Conservation (phyloP, 2,797 vertebrate species). For the Philypnodon macrostomus region DNA sequence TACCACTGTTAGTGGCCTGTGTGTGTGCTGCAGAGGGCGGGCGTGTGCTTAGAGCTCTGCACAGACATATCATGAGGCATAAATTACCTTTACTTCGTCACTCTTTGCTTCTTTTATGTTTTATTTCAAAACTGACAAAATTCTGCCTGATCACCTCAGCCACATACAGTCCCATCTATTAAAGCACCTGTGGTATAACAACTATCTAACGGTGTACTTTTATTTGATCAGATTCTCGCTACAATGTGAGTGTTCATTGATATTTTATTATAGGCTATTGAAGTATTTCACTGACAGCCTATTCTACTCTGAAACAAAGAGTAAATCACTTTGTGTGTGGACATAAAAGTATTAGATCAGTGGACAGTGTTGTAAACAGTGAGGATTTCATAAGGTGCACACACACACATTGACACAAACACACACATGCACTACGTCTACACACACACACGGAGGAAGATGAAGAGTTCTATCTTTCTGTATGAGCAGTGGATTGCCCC, state of each 20-base stretch:
- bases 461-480: constrained; percentile 72
- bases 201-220: constrained; percentile 49
- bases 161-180: constrained; percentile 39
- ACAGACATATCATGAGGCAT: constrained; percentile 94
- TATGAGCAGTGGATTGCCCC: constrained; percentile 72
- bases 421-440: too few relatives aligned
- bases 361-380: constrained; percentile 65
- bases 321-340: constrained; percentile 57
- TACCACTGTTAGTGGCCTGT: constrained; percentile 91
- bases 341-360: constrained; percentile 58
- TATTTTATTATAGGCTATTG: constrained; percentile 44
- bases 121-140: constrained; percentile 94
- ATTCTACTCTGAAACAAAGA: constrained; percentile 48
- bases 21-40: constrained; percentile 6
- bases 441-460: constrained; percentile 53
- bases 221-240: constrained; percentile 39
- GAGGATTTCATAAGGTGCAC: constrained; percentile 66
- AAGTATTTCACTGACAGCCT: constrained; percentile 67
- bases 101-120: constrained; percentile 63
- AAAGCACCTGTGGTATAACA: constrained; percentile 48
- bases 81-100: constrained; percentile 94
- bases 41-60: constrained; percentile 74
- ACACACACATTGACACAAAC: constrained; percentile 31
- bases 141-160: constrained; percentile 85
- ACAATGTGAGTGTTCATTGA: constrained; percentile 23